Evolutionary conservation across 2,888 invertebrate species (phyloP), one percentile per base, ranked within the genome.

Genomic region (Trichopria drosophilae): DNA sequence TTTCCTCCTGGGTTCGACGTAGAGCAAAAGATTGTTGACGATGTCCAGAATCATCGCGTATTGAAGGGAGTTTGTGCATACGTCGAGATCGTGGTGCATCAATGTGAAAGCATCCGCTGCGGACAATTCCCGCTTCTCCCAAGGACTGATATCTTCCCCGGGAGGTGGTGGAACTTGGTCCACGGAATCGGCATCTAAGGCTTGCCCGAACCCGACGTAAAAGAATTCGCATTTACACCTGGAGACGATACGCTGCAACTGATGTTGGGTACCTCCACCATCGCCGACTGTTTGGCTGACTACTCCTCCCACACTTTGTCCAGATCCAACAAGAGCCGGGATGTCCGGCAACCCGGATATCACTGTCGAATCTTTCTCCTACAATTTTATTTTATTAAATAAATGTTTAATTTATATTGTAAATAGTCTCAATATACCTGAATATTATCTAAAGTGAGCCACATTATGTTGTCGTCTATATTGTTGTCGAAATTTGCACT

Each of bases 151-250:
- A 59, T 85, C 85, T 65, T 86, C 86, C 0, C 81, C 80, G 4
- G 88, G 88, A 0, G 86, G 85, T 3, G 86, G 84, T 7, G 88
- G 87, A 7, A 86, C 82, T 63, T 84, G 82, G 31, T 82, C 81
- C 1, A 85, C 73, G 4, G 78, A 78, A 13, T 80, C 81, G 1
- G 84, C 81, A 51, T 87, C 86, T 42, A 86, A 79, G 0, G 84
- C 84, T 66, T 87, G 87, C 41, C 95, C 95, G 71, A 93, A 96
- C 55, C 90, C 88, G 42, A 92, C 93, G 75, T 95, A 99, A 79
- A 94, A 96, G 78, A 99, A 95, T 79, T 98, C 97, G 78, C 98
- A 99, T 69, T 92, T 92, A 78, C 99, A 98, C 2, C 96, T 83
- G 0, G 96, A 96, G 10, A 98, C 97, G 61, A 99, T 98, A 48